Evolutionary conservation across 2,113 vertebrate species (phyloP).

Genomic region (Sorex araneus): DNA sequence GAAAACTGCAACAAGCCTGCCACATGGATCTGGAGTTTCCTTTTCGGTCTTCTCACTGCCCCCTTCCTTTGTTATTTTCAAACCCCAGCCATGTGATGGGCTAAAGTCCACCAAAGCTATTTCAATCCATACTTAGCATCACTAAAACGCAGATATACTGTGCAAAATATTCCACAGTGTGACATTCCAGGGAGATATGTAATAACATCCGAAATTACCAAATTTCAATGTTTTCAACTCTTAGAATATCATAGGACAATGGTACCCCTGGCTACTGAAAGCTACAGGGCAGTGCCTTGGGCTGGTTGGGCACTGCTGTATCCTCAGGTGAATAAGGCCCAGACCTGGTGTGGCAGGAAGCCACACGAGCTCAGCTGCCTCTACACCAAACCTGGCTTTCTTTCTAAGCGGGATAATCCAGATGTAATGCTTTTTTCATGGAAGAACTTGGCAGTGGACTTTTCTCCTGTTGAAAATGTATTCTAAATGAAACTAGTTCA

Average conservation of each 20-base stretch:
- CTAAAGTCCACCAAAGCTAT: slow-evolving; percentile 59
- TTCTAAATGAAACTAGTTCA: slow-evolving; percentile 81
- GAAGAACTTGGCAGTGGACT: slow-evolving; percentile 61
- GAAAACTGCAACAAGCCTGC: slow-evolving; percentile 40
- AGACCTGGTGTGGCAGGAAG: neutral
- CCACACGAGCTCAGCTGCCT: neutral
- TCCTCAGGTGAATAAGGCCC: slow-evolving; percentile 3
- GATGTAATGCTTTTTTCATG: slow-evolving; percentile 29
- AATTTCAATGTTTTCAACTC: slow-evolving; percentile 59
- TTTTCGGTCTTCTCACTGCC: slow-evolving; percentile 56
- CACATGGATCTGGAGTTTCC: neutral
- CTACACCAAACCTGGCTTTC: slow-evolving; percentile 3
- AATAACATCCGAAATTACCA: slow-evolving; percentile 76
- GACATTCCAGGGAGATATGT: slow-evolving; percentile 76
- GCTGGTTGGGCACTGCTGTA: neutral
- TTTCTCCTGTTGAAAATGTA: slow-evolving; percentile 70
- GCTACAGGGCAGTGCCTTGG: slow-evolving; percentile 3
- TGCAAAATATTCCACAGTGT: slow-evolving; percentile 71
- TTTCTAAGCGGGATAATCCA: slow-evolving; percentile 56
- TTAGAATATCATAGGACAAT: slow-evolving; percentile 57
- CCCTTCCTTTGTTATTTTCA: slow-evolving; percentile 65
- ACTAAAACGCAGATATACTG: slow-evolving; percentile 32
- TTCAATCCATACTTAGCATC: slow-evolving; percentile 80
- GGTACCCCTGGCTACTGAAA: neutral
- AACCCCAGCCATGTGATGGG: slow-evolving; percentile 69